phyloP scores from a whole-genome alignment of 2,888 invertebrate genomes.

The Tipula unca region DNA sequence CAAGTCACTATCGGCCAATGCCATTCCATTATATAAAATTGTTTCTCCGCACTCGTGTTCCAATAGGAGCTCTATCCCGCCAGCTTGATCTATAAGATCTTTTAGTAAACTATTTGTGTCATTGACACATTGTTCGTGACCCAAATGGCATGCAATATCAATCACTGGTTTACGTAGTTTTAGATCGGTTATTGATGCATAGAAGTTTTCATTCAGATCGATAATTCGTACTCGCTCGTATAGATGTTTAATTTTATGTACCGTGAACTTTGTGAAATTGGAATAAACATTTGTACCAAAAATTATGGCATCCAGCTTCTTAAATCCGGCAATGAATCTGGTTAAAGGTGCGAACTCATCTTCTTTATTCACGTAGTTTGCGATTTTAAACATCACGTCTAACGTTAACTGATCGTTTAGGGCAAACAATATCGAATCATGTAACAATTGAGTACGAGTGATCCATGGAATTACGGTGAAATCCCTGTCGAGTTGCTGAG shows the following conservation, averaged over 20 bases:
- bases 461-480: background rate
- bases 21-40: background rate
- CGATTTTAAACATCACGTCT: background rate
- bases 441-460: background rate
- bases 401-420: background rate
- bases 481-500: background rate
- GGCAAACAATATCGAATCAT: background rate
- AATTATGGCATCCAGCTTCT: background rate
- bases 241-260: background rate
- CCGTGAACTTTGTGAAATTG: background rate
- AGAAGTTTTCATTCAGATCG: background rate
- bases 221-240: background rate
- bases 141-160: background rate
- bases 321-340: background rate
- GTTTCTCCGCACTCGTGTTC: background rate
- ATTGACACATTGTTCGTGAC: background rate
- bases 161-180: background rate
- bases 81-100: background rate
- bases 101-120: background rate
- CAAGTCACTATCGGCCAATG: background rate
- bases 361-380: background rate
- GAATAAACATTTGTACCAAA: background rate
- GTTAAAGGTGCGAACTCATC: background rate
- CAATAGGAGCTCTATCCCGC: background rate
- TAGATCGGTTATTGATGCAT: background rate